Conservation (phyloP, 1,140 invertebrate species). For the Marisa cornuarietis region DNA sequence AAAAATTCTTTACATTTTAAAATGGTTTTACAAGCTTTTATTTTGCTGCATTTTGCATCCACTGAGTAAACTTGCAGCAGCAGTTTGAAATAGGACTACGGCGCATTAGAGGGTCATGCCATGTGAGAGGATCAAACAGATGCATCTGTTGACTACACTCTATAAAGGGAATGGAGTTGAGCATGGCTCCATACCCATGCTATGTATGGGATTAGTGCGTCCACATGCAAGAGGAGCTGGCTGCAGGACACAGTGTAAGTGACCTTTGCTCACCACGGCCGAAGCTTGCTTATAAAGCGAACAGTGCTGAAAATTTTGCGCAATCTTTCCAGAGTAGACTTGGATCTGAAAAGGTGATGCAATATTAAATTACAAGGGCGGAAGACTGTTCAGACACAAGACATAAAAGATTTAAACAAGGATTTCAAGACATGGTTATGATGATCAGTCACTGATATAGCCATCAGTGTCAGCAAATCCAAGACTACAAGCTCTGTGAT, state of each 20-base stretch:
- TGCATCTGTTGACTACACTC: too few relatives aligned
- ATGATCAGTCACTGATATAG: not conserved
- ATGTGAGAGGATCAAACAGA: too few relatives aligned
- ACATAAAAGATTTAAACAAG: not conserved
- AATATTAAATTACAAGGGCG: not conserved
- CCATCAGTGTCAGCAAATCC: not conserved
- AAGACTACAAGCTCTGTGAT: not conserved
- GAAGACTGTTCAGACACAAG: slow-evolving; percentile 1
- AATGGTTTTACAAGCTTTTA: too few relatives aligned
- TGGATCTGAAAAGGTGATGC: slow-evolving; percentile 45
- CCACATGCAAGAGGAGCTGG: not conserved
- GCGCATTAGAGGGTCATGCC: too few relatives aligned
- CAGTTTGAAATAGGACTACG: too few relatives aligned
- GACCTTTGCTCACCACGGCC: slow-evolving; percentile 51
- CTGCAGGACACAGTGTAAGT: too few relatives aligned
- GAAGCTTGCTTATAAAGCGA: slow-evolving; percentile 60
- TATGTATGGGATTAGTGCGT: slow-evolving; percentile 4
- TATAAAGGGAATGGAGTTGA: too few relatives aligned
- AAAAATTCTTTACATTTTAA: too few relatives aligned
- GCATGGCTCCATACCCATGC: not conserved
- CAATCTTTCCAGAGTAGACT: slow-evolving; percentile 55
- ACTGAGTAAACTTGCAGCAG: too few relatives aligned
- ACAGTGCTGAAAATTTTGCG: slow-evolving; percentile 61
- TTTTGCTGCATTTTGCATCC: too few relatives aligned
- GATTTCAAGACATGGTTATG: not conserved